These are phyloP conservation scores for Muscicapa comitata DNA, from an alignment of 2,797 vertebrate species.

Conservation along the genomic window DNA sequence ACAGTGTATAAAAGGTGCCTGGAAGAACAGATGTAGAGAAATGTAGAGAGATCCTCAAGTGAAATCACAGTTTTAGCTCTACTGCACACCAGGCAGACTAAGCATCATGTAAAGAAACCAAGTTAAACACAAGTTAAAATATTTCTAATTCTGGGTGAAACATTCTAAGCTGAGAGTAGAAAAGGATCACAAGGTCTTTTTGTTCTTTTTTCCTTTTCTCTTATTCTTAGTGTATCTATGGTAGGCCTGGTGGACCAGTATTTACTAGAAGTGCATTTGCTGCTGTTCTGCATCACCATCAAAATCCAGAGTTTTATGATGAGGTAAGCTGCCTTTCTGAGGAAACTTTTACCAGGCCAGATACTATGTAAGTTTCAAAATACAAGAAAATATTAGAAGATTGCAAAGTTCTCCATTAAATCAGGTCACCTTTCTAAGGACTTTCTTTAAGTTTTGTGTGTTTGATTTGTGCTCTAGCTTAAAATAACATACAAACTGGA, in stretches of 20 bases:
- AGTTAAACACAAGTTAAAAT: neutral
- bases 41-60: neutral
- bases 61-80: neutral
- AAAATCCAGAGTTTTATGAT: conserved; percentile 97
- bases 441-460: neutral
- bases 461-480: neutral
- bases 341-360: neutral
- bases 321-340: conserved; percentile 80
- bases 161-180: neutral
- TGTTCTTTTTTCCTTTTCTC: neutral
- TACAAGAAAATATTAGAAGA: neutral
- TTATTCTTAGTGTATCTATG: conserved; percentile 88
- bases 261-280: conserved; percentile 88
- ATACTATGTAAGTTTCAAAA: neutral
- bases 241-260: conserved; percentile 85
- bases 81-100: neutral
- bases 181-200: fast-evolving
- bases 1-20: neutral
- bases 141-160: neutral
- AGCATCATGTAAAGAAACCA: neutral
- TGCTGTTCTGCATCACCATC: conserved; percentile 93
- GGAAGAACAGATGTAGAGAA: neutral
- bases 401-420: neutral
- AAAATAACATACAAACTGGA: neutral
- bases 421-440: neutral